These are phyloP conservation scores for Drosophila neoperkinsi DNA, from an alignment of 2,888 invertebrate genomes.

Conservation along the genomic window DNA sequence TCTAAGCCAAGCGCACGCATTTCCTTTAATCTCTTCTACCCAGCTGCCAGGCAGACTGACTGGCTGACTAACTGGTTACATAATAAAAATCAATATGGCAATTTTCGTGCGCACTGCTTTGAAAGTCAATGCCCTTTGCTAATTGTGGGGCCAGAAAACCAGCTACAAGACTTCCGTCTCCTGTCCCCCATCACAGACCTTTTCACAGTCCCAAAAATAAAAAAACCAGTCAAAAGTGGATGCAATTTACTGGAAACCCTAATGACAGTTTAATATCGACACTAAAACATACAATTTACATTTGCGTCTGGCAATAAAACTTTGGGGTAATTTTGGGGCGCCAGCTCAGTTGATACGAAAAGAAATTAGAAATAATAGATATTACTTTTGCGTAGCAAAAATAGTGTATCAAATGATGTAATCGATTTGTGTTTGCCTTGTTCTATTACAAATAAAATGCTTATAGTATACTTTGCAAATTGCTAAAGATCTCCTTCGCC, in stretches of 20 bases:
- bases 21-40: slow-evolving; percentile 37
- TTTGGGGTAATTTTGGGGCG: slow-evolving; percentile 3
- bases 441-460: neutral
- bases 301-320: slow-evolving; percentile 28
- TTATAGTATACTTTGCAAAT: too few relatives aligned
- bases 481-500: neutral
- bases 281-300: slow-evolving; percentile 39
- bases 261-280: slow-evolving; percentile 51
- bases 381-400: neutral
- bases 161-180: neutral
- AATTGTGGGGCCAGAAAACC: slow-evolving; percentile 34
- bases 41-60: slow-evolving; percentile 9
- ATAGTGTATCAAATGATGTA: neutral
- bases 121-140: slow-evolving; percentile 49
- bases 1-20: slow-evolving; percentile 57
- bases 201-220: slow-evolving; percentile 25
- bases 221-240: slow-evolving; percentile 32
- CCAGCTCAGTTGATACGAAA: neutral
- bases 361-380: slow-evolving; percentile 1
- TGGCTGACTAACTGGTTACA: slow-evolving; percentile 32
- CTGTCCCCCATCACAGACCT: neutral
- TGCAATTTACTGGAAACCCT: slow-evolving; percentile 27
- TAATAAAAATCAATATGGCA: slow-evolving; percentile 67
- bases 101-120: slow-evolving; percentile 33
- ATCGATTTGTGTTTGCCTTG: neutral